These are phyloP conservation scores for Ochotona curzoniae DNA, from an alignment of 2,113 vertebrate species.

Conservation along the genomic window DNA sequence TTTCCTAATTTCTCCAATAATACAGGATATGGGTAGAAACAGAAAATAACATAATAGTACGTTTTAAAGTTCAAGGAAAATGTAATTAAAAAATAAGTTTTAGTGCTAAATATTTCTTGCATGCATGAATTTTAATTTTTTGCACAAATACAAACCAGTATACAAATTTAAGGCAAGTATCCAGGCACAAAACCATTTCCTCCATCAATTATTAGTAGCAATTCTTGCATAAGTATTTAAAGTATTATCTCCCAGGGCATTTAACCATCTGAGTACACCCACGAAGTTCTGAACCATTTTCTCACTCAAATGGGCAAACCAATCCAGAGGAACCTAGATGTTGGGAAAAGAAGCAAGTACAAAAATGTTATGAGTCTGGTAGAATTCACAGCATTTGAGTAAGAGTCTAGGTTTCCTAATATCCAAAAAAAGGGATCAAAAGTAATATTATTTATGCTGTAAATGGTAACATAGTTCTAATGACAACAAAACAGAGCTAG, in stretches of 20 bases:
- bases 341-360: neutral
- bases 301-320: neutral
- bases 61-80: too few relatives aligned
- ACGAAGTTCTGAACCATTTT: neutral
- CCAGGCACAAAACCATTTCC: neutral
- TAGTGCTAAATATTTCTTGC: too few relatives aligned
- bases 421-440: neutral
- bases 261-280: neutral
- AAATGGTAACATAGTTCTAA: neutral
- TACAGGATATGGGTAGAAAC: neutral
- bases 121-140: too few relatives aligned
- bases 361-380: neutral
- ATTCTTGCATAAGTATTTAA: neutral
- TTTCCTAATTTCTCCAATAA: neutral
- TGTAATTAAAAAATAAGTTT: too few relatives aligned
- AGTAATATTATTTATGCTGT: neutral
- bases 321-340: neutral
- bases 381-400: neutral
- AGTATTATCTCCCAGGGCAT: neutral
- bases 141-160: too few relatives aligned
- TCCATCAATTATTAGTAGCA: neutral
- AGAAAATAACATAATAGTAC: neutral
- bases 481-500: neutral
- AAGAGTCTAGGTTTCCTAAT: neutral
- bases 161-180: neutral